Evolutionary conservation across 2,113 vertebrate species (phyloP).

Genomic region (Microtus montanus): DNA sequence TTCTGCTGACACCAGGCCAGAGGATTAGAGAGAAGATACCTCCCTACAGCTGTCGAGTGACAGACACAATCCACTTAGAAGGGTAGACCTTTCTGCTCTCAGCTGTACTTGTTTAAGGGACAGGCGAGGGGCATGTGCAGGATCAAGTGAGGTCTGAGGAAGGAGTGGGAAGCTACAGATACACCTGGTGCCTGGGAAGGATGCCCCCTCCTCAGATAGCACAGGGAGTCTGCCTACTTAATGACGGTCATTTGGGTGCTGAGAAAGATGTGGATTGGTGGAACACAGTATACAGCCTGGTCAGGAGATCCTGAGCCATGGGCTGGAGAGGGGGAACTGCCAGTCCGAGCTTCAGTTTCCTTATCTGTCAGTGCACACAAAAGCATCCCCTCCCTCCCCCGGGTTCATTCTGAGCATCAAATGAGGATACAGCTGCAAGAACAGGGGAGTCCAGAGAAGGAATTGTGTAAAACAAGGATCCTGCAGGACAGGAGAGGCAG

Average conservation of each 20-base stretch:
- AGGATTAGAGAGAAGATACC: neutral
- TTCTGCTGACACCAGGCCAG: neutral
- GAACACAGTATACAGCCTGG: neutral
- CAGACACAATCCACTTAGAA: neutral
- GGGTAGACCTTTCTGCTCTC: neutral
- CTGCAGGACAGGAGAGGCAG: neutral
- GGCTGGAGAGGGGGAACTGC: neutral
- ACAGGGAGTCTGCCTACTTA: neutral
- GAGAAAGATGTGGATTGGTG: no score
- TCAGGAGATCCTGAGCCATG: neutral
- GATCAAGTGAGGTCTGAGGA: no score
- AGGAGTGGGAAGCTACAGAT: neutral
- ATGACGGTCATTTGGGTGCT: neutral
- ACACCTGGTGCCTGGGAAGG: neutral
- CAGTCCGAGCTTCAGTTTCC: neutral
- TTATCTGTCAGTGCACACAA: neutral
- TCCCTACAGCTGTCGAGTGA: neutral
- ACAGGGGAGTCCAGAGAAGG: neutral
- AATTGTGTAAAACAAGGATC: neutral
- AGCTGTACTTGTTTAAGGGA: neutral
- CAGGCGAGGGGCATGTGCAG: neutral
- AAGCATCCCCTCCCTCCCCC: neutral
- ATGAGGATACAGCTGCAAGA: neutral
- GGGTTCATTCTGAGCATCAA: neutral
- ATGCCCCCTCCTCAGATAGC: neutral